Evolutionary conservation across 1,140 invertebrate species (phyloP).

Genomic region (Hycleus cichorii): DNA sequence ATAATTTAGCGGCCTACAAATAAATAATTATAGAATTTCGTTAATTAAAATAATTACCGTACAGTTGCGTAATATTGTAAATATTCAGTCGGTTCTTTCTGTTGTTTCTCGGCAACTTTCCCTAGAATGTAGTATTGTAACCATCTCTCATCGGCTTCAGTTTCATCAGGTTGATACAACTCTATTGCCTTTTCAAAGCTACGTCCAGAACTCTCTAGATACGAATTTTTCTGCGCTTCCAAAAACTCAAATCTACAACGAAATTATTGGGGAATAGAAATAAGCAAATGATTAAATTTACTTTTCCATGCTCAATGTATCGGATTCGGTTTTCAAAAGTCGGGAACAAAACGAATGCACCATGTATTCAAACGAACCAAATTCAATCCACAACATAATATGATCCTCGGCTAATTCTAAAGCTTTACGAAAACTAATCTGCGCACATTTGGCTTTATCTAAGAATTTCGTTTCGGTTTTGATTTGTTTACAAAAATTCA

Average conservation of each 20-base stretch:
- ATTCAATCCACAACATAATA: constrained; percentile 80
- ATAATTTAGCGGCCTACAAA: constrained; percentile 58
- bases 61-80: constrained; percentile 71
- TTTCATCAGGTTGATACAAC: constrained; percentile 45
- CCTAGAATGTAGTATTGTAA: constrained; percentile 87
- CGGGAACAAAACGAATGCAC: constrained; percentile 82
- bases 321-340: constrained; percentile 69
- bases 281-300: constrained; percentile 7
- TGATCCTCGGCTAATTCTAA: constrained; percentile 63
- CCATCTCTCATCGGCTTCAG: constrained; percentile 72
- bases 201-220: constrained; percentile 64
- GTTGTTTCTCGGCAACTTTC: constrained; percentile 81
- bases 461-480: constrained; percentile 65
- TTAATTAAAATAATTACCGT: constrained; percentile 6
- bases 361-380: constrained; percentile 77
- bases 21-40: constrained; percentile 7
- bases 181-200: constrained; percentile 69
- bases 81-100: constrained; percentile 63
- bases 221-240: constrained; percentile 67
- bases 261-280: no score
- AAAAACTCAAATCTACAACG: constrained; percentile 56
- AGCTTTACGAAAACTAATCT: constrained; percentile 71
- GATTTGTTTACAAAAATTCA: constrained; percentile 65
- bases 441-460: constrained; percentile 59
- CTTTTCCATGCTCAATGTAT: constrained; percentile 67